Base-by-base conservation (phyloP, 2,888 invertebrate genomes). In the Labia minor region DNA sequence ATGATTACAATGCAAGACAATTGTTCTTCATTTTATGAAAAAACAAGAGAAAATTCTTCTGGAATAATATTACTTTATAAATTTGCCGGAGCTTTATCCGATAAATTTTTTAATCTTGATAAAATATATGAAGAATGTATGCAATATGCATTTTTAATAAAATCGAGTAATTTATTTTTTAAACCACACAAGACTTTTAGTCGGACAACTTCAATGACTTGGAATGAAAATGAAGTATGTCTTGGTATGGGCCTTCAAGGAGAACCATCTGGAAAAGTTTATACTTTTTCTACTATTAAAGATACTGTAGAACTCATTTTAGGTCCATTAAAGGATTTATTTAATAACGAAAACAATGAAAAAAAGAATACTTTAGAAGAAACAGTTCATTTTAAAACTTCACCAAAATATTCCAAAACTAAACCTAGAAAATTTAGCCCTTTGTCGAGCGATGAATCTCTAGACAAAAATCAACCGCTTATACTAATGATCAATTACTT, bases 11-110 rank as follows among this genome's bases (percentile, higher is more conserved):
- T 68, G 1, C 68, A 67, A 11, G 70, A 70, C 19, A 69, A 70
- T 37, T 63, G 63, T 62, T 18, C 69, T 20, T 33, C 19, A 8
- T 49, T 33, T 10, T 19, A 10, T 37, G 8, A 26, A 26, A 11
- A 18, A 21, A 14, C n/a, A 64, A 64, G 21, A 64, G 16, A 20
- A 10, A 18, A 82, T 37, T 74, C 82, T 26, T 78, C 79, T 71
- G 83, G 82, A 3, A 76, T 77, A 10, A 69, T 79, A 6, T 71
- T 82, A 4, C 71, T 81, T 4, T 26, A 69, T 6, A 72, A 81
- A 77, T 77, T 82, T 66, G 80, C 80, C 37, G 82, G 82, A 65
- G 81, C 81, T 11, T 71, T 82, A 74, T 78, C 82, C 6, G 81
- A 81, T 69, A 73, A 76, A 65, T 79, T 80, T 1, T 72, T 73